Conservation (phyloP, 2,113 vertebrate species). For the Eubucco bourcierii region DNA sequence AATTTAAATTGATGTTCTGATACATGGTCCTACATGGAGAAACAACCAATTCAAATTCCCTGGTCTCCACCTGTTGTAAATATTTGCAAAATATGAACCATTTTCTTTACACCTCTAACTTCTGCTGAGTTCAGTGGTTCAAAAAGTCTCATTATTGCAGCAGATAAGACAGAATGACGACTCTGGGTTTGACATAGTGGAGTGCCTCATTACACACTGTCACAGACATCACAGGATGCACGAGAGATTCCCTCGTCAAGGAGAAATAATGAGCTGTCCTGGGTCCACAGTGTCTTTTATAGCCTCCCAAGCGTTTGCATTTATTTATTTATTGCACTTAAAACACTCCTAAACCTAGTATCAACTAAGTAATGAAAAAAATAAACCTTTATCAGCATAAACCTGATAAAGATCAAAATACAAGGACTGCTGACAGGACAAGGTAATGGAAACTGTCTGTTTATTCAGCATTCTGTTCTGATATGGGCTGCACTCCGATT, state of each 20-base stretch:
- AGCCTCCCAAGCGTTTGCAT: constrained; percentile 6
- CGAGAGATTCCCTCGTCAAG: constrained; percentile 33
- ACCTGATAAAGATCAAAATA: constrained; percentile 46
- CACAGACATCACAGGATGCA: constrained; percentile 54
- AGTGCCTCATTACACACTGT: constrained; percentile 48
- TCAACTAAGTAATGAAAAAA: constrained; percentile 57
- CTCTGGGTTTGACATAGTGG: constrained; percentile 34
- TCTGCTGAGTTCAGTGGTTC: constrained; percentile 15
- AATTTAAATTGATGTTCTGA: neutral
- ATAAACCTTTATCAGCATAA: constrained; percentile 30
- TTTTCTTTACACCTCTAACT: neutral
- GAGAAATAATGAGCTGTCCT: constrained; percentile 67
- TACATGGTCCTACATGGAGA: neutral
- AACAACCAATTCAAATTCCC: neutral
- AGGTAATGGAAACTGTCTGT: constrained; percentile 17
- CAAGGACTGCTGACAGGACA: constrained; percentile 19
- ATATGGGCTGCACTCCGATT: neutral
- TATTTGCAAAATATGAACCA: neutral
- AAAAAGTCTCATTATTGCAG: constrained; percentile 37
- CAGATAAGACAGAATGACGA: constrained; percentile 21
- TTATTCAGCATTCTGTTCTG: constrained; percentile 28
- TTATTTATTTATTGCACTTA: constrained; percentile 18
- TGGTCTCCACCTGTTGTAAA: neutral
- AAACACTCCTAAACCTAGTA: neutral
- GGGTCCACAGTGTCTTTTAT: neutral